Evolutionary conservation across 2,888 invertebrate genomes (phyloP).

Genomic region (Drosophila dives): DNA sequence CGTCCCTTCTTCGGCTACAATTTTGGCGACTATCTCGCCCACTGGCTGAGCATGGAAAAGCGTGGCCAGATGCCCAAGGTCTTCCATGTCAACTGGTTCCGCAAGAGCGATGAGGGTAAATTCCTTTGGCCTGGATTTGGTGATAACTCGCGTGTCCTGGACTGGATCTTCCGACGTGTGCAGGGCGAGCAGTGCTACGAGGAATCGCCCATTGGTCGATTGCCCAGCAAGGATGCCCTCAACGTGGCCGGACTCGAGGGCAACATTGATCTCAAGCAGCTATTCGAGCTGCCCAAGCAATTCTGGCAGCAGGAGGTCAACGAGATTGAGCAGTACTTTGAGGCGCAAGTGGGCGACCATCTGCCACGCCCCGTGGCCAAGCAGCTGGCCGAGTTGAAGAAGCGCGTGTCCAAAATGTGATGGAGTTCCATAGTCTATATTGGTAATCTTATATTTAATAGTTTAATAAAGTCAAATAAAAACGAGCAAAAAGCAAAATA

Average conservation of each 20-base stretch:
- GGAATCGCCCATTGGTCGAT: constrained; percentile 91
- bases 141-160: constrained; percentile 97
- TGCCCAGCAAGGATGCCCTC: constrained; percentile 88
- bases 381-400: constrained; percentile 43
- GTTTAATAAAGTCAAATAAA: constrained; percentile 86
- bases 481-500: constrained; percentile 9
- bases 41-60: constrained; percentile 96
- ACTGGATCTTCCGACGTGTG: constrained; percentile 96
- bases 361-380: constrained; percentile 86
- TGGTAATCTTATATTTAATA: constrained; percentile 54
- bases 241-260: constrained; percentile 89
- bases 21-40: constrained; percentile 96
- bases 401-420: constrained; percentile 85
- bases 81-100: constrained; percentile 99
- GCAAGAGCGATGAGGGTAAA: constrained; percentile 92
- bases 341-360: constrained; percentile 94
- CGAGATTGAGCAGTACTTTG: constrained; percentile 94
- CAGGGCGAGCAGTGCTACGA: constrained; percentile 90
- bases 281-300: constrained; percentile 94
- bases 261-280: constrained; percentile 89
- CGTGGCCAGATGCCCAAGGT: constrained; percentile 93
- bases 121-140: constrained; percentile 99
- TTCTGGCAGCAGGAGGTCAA: constrained; percentile 95
- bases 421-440: constrained; percentile 63
- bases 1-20: constrained; percentile 99